Conservation (phyloP, 2,113 vertebrate genomes). For the Brevimyrus niger region DNA sequence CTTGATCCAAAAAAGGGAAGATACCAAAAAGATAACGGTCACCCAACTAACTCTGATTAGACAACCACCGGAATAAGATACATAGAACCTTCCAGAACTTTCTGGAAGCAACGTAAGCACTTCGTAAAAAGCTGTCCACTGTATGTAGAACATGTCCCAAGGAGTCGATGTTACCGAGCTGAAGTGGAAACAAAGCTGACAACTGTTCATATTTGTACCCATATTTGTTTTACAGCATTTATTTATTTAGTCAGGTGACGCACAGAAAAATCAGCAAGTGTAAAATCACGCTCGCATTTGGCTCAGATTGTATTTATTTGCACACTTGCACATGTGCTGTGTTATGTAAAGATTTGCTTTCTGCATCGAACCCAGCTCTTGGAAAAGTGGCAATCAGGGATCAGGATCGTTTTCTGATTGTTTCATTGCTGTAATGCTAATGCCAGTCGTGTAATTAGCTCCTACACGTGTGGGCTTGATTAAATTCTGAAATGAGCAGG, state of each 20-base stretch:
- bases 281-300: background rate
- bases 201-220: background rate
- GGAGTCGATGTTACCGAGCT: background rate
- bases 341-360: background rate
- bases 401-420: background rate
- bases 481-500: background rate
- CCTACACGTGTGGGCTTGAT: background rate
- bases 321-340: background rate
- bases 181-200: background rate
- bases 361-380: background rate
- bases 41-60: slow-evolving; percentile 26
- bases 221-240: background rate
- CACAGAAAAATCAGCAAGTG: background rate
- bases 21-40: slow-evolving; percentile 43
- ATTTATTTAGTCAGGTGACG: background rate
- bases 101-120: background rate
- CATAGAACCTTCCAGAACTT: background rate
- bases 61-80: background rate
- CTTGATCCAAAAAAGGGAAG: slow-evolving; percentile 35
- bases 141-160: no score
- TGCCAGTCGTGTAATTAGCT: background rate
- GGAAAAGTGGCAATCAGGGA: background rate
- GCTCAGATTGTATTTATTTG: background rate
- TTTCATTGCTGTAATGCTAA: background rate
- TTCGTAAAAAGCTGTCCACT: background rate